phyloP scores from a whole-genome alignment of 1,140 invertebrate species.

The Hesperophylax magnus region DNA sequence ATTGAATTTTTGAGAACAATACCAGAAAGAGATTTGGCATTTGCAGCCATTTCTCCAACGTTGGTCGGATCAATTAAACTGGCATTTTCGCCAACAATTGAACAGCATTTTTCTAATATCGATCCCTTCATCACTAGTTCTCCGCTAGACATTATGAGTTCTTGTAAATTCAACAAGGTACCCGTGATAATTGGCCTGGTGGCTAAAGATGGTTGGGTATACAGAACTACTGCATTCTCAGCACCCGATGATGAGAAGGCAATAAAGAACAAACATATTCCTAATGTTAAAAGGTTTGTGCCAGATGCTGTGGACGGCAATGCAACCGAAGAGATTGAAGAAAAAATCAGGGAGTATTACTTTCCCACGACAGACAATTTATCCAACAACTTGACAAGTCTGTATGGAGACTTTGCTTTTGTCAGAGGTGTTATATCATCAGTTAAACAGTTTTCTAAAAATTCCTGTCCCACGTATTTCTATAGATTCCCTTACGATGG shows the following conservation, averaged over 20 bases:
- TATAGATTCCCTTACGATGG: slow-evolving; percentile 29
- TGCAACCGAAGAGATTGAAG: not conserved
- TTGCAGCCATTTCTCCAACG: slow-evolving; percentile 15
- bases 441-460: not conserved
- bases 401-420: not conserved
- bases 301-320: not conserved
- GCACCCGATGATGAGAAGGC: not conserved
- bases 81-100: slow-evolving; percentile 21
- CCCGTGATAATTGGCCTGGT: slow-evolving; percentile 63
- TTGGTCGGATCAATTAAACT: not conserved
- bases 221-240: not conserved
- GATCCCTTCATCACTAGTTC: not conserved
- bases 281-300: not conserved
- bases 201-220: slow-evolving; percentile 60
- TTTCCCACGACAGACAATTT: not conserved
- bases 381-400: not conserved
- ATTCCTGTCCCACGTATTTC: not conserved
- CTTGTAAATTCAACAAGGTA: slow-evolving; percentile 59
- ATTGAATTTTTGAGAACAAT: slow-evolving; percentile 66
- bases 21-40: slow-evolving; percentile 46
- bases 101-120: slow-evolving; percentile 41
- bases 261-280: not conserved
- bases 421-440: not conserved
- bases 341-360: not conserved
- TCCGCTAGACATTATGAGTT: not conserved